These are phyloP conservation scores for Bothrops jararaca DNA, from an alignment of 2,113 vertebrate genomes.

Conservation along the genomic window DNA sequence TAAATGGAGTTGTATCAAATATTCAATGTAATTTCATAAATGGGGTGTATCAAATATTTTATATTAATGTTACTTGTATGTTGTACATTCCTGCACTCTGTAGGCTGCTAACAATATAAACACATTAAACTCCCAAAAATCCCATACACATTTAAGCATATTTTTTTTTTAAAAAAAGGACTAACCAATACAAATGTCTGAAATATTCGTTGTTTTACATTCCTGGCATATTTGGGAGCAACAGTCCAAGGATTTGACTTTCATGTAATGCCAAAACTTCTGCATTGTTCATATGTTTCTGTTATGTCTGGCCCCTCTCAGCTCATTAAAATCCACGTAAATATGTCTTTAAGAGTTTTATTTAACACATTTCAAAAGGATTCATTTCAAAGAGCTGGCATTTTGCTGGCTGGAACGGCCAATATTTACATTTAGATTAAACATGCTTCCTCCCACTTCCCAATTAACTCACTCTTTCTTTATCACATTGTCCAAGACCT, in stretches of 20 bases:
- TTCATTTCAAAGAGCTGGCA: too few relatives aligned
- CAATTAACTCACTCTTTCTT: too few relatives aligned
- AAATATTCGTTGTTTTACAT: neutral
- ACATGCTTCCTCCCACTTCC: too few relatives aligned
- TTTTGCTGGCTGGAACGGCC: too few relatives aligned
- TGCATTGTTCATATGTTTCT: neutral
- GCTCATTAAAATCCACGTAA: too few relatives aligned
- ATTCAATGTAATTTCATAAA: neutral
- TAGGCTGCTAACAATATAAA: neutral
- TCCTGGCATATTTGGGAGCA: neutral
- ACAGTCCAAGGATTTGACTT: neutral
- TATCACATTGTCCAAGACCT: too few relatives aligned
- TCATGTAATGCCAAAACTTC: neutral
- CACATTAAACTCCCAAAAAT: neutral
- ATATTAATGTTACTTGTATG: neutral
- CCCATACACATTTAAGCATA: neutral
- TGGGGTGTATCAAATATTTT: neutral
- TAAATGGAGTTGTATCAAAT: neutral
- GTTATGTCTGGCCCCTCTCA: too few relatives aligned
- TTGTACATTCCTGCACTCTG: neutral
- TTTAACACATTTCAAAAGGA: too few relatives aligned
- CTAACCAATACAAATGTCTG: neutral
- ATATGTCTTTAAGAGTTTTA: too few relatives aligned
- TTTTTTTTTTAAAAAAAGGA: neutral
- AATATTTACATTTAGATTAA: too few relatives aligned